Evolutionary conservation across 1,140 invertebrate species (phyloP).

Genomic region (Spodoptera litura): DNA sequence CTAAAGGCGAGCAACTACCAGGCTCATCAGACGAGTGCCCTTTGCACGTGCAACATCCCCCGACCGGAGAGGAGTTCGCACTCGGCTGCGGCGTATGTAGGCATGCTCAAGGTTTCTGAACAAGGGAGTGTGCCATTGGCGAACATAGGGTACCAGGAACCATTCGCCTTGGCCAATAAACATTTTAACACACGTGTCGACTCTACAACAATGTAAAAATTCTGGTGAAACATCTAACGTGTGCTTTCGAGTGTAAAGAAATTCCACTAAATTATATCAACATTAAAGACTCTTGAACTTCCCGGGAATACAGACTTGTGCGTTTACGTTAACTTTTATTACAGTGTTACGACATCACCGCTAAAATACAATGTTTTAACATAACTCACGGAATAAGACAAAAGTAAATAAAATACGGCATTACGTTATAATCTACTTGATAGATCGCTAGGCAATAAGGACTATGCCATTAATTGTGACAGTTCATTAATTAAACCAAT

Average conservation of each 20-base stretch:
- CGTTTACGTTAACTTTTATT: not conserved
- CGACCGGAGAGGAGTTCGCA: conserved; percentile 99
- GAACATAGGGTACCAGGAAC: not conserved
- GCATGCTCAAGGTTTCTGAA: conserved; percentile 97
- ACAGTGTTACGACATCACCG: not conserved
- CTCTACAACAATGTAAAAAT: not conserved
- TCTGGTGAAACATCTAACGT: conserved; percentile 5
- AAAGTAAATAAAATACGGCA: not conserved
- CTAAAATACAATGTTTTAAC: too few relatives aligned
- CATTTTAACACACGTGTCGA: conserved; percentile 8
- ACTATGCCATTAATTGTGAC: too few relatives aligned
- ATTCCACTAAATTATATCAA: conserved; percentile 6
- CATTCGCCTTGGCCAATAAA: conserved; percentile 13
- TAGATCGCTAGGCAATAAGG: too few relatives aligned
- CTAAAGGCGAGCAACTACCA: conserved; percentile 95
- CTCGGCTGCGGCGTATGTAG: conserved; percentile 99
- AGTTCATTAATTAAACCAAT: too few relatives aligned
- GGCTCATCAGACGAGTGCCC: conserved; percentile 95
- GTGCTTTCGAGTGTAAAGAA: conserved; percentile 5
- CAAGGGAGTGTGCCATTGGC: conserved; percentile 18
- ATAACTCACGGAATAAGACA: too few relatives aligned
- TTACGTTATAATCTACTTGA: not conserved
- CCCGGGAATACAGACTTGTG: too few relatives aligned
- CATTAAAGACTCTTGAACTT: not conserved
- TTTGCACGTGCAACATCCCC: conserved; percentile 97